These are phyloP conservation scores for Kradibia gibbosae DNA, from an alignment of 1,140 invertebrate genomes.

Conservation along the genomic window DNA sequence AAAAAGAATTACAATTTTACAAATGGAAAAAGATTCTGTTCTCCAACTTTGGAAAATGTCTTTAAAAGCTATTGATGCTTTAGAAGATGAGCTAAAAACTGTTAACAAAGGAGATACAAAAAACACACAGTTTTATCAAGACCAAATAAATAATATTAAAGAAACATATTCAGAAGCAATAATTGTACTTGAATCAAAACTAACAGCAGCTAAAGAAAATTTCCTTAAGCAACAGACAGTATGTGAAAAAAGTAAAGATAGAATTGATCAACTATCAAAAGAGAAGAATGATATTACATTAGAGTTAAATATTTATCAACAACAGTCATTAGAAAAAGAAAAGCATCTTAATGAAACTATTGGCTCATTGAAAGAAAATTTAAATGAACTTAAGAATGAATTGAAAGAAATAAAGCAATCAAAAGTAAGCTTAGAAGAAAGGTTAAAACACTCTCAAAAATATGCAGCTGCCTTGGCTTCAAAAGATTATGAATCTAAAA, in stretches of 20 bases:
- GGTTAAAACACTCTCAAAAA: constrained; percentile 58
- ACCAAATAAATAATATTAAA: constrained; percentile 64
- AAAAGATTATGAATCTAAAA: constrained; percentile 63
- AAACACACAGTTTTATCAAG: constrained; percentile 59
- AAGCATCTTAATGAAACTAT: constrained; percentile 56
- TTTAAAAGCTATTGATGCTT: constrained; percentile 73
- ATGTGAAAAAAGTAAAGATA: constrained; percentile 61
- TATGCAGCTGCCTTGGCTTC: constrained; percentile 52
- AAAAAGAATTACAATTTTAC: constrained; percentile 61
- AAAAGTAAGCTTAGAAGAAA: constrained; percentile 60
- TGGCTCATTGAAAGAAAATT: constrained; percentile 58
- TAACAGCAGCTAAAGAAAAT: constrained; percentile 65
- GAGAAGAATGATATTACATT: constrained; percentile 60
- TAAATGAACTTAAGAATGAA: constrained; percentile 57
- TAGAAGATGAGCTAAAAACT: constrained; percentile 75
- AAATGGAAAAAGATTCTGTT: constrained; percentile 75
- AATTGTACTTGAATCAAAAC: constrained; percentile 65
- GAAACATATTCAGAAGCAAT: constrained; percentile 70
- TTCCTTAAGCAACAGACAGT: constrained; percentile 64
- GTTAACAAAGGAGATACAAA: constrained; percentile 62
- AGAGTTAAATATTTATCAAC: constrained; percentile 55
- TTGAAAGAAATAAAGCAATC: constrained; percentile 53
- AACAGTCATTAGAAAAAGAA: constrained; percentile 58
- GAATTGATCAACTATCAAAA: constrained; percentile 58
- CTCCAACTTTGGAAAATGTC: constrained; percentile 76